Evolutionary conservation across 1,140 invertebrate species (phyloP).

Genomic region (Spodoptera litura): DNA sequence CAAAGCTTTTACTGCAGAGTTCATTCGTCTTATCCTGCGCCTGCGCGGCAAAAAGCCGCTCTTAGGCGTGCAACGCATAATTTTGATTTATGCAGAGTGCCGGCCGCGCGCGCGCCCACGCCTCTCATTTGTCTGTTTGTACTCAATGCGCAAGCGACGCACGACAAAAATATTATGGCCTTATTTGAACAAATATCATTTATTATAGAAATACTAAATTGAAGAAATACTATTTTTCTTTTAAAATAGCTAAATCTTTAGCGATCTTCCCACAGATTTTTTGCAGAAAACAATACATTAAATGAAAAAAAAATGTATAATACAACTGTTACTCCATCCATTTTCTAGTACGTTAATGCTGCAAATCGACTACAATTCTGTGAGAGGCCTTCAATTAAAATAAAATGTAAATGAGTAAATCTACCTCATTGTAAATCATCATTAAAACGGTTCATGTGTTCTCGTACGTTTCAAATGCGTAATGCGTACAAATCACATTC

Average conservation of each 20-base stretch:
- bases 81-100: constrained; percentile 64
- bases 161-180: constrained; percentile 40
- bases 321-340: constrained; percentile 9
- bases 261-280: no score
- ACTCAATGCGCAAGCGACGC: constrained; percentile 35
- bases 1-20: constrained; percentile 39
- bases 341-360: background rate
- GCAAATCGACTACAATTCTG: constrained; percentile 11
- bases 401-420: constrained; percentile 24
- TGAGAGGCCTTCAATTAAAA: constrained; percentile 15
- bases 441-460: constrained; percentile 38
- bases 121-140: constrained; percentile 51
- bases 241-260: no score
- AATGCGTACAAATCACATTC: constrained; percentile 21
- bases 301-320: background rate
- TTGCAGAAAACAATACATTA: no score
- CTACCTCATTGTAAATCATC: constrained; percentile 31
- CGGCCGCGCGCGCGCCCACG: constrained; percentile 51
- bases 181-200: constrained; percentile 29
- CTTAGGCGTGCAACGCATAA: constrained; percentile 49
- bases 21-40: constrained; percentile 53
- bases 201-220: background rate
- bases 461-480: constrained; percentile 36
- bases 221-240: background rate
- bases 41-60: constrained; percentile 42